A percentile compares a stretch with the other conserved stretches of the same genome.
phyloP scores from a whole-genome alignment of 2,888 invertebrate species.

The Pseudeuparius sepicola region DNA sequence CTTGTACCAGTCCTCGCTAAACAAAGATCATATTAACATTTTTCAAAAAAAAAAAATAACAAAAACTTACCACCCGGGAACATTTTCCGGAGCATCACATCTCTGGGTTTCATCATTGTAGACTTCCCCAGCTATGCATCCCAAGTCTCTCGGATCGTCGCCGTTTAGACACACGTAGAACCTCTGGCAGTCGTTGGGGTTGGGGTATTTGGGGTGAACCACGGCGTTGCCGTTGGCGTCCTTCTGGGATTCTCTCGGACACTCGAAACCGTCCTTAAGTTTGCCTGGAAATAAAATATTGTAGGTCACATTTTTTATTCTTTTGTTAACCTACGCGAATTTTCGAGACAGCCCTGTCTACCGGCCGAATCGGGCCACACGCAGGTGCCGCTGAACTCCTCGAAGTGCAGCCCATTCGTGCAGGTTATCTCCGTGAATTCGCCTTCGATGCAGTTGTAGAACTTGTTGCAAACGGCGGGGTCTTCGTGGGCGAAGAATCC shows the following conservation, averaged over 20 bases:
- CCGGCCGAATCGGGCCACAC: conserved; percentile 80
- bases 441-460: conserved; percentile 85
- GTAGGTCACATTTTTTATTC: not conserved
- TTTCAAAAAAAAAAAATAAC: not conserved
- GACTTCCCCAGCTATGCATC: conserved; percentile 80
- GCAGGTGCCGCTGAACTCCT: conserved; percentile 80
- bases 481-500: conserved; percentile 90
- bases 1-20: conserved; percentile 83
- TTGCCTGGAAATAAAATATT: conserved; percentile 50
- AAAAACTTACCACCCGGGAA: conserved; percentile 69
- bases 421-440: conserved; percentile 70
- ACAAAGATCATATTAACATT: conserved; percentile 28
- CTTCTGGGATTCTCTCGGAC: conserved; percentile 59
- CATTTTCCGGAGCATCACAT: conserved; percentile 86
- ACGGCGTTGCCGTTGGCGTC: conserved; percentile 62
- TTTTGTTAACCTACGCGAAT: conserved; percentile 33
- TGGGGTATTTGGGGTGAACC: conserved; percentile 76
- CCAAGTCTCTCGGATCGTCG: conserved; percentile 76
- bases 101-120: conserved; percentile 77
- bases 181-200: conserved; percentile 81
- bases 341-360: conserved; percentile 57
- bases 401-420: conserved; percentile 82
- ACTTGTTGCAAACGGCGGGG: conserved; percentile 67
- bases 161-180: conserved; percentile 87
- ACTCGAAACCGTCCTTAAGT: conserved; percentile 74